phyloP scores from a whole-genome alignment of 2,888 invertebrate genomes.

The Apamea sordens region DNA sequence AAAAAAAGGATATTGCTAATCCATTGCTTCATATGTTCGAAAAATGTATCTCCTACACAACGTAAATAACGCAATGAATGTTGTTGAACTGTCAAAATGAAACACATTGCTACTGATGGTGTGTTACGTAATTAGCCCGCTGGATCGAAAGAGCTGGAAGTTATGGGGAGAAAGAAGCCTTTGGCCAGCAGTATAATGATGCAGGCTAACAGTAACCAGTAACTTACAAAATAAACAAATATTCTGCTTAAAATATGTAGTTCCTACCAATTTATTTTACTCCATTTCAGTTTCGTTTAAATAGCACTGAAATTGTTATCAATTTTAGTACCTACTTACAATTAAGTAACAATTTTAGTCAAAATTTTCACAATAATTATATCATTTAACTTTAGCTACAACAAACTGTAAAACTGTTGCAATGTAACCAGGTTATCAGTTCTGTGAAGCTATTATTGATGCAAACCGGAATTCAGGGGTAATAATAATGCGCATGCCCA shows the following conservation, averaged over 20 bases:
- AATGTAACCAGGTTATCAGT: slow-evolving; percentile 26
- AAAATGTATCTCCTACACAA: too few relatives aligned
- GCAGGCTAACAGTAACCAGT: too few relatives aligned
- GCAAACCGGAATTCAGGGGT: background rate
- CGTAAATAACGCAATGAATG: too few relatives aligned
- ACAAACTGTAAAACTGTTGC: background rate
- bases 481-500: slow-evolving; percentile 3
- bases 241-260: background rate
- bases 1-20: too few relatives aligned
- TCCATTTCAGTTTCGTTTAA: background rate
- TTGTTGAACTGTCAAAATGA: too few relatives aligned
- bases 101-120: too few relatives aligned
- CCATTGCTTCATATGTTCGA: too few relatives aligned
- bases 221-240: background rate
- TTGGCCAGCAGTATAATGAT: too few relatives aligned
- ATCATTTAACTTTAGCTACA: background rate
- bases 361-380: background rate
- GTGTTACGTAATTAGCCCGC: too few relatives aligned
- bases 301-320: background rate
- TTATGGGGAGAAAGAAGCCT: too few relatives aligned
- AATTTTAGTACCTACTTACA: background rate
- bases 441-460: background rate
- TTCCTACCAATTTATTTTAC: background rate
- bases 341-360: too few relatives aligned
- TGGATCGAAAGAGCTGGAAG: too few relatives aligned